Base-by-base conservation (phyloP, 2,113 vertebrate species). In the Numenius arquata region DNA sequence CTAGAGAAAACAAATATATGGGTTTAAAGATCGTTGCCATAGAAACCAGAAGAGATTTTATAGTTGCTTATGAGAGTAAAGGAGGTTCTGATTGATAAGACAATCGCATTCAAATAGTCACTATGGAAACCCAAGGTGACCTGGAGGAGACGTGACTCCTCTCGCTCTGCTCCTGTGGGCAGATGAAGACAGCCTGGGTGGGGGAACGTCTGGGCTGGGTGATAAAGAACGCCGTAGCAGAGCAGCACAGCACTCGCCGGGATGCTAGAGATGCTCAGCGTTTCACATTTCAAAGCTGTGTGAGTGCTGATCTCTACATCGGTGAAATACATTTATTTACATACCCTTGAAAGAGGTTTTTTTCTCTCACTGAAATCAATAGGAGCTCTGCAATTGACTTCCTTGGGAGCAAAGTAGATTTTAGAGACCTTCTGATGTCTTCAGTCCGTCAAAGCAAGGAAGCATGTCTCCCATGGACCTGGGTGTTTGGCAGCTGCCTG, bases 61-160 rank as follows among this genome's bases (percentile, higher is more conserved):
- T 84, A 93, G 72, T 65, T 94, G 87, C 89, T 87, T 96, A 75
- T 27, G 77, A 77, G 85, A 96, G 93, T 95, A 71, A 92, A 93
- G 87, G 91, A 96, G 93, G 93, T 95, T 96, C 96, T 97, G 91
- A 97, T 96, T 95, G 96, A 98, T 97, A 96, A 96, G 96, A 97
- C 95, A 96, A 94, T 98, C 81, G 32, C 96, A 95, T 98, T 98
- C 85, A 95, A 97, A 95, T 83, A 92, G 89, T 98, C 93, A 77
- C 98, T 97, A 98, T 98, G 98, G 98, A 98, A 98, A 98, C 98
- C 71, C 68, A 97, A 95, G 95, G 93, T 95, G 88, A 94, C 95
- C 92, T 83, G 77, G 58, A 91, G 95, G 36, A 97, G 80, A 86
- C 0, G 2, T 48, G 85, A 88, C 52, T 86, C 92, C 74, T 93